Evolutionary conservation across 1,140 invertebrate genomes (phyloP).

Genomic region (Drosophila insularis): DNA sequence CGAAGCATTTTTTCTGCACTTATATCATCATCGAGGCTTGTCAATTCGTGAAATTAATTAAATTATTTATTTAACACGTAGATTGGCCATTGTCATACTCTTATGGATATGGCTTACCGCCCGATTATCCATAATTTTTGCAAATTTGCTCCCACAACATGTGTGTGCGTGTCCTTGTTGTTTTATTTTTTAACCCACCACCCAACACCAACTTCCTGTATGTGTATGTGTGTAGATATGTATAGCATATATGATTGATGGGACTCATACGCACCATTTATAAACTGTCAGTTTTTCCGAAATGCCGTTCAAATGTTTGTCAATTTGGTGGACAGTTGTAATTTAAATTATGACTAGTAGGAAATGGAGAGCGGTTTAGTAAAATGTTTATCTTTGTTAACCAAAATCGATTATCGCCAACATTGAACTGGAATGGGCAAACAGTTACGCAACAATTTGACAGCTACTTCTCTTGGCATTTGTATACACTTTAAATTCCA

Average conservation of each 20-base stretch:
- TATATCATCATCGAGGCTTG: constrained; percentile 49
- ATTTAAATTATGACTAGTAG: constrained; percentile 42
- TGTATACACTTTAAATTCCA: no score
- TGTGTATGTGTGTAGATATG: constrained; percentile 27
- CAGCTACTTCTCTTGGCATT: background rate
- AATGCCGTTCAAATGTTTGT: constrained; percentile 62
- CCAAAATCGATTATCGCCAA: background rate
- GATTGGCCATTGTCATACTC: constrained; percentile 16
- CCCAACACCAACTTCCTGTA: background rate
- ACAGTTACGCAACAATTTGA: constrained; percentile 40
- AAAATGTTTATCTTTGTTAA: constrained; percentile 10
- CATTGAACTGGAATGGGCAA: background rate
- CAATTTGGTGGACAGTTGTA: constrained; percentile 54
- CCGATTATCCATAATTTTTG: constrained; percentile 27
- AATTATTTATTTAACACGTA: constrained; percentile 73
- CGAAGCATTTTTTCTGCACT: constrained; percentile 38
- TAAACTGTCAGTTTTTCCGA: constrained; percentile 56
- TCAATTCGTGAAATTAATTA: constrained; percentile 77
- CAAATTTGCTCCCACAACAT: constrained; percentile 40
- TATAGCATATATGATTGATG: constrained; percentile 51
- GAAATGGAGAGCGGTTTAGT: constrained; percentile 22
- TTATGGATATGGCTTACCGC: background rate
- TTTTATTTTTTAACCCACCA: constrained; percentile 7
- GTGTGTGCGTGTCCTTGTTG: background rate
- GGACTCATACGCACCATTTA: constrained; percentile 46